Evolutionary conservation across 1,140 invertebrate species (phyloP).

Genomic region (Homarus americanus): DNA sequence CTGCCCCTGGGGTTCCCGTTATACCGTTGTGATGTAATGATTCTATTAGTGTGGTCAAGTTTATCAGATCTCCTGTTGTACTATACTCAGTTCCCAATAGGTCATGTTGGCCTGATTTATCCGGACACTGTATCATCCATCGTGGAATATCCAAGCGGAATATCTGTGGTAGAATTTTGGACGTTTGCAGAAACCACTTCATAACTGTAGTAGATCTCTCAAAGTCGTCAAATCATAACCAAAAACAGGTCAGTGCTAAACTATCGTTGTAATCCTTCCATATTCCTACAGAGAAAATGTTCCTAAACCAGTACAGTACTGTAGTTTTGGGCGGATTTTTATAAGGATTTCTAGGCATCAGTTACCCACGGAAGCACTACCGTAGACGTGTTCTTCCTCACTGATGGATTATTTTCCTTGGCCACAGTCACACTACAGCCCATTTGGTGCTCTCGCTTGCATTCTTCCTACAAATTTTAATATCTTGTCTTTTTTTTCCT

Average conservation of each 20-base stretch:
- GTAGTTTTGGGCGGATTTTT: conserved; percentile 36
- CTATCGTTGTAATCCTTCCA: conserved; percentile 4
- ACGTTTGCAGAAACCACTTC: background rate
- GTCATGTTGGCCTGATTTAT: conserved; percentile 1
- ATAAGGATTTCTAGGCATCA: conserved; percentile 42
- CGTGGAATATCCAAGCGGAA: background rate
- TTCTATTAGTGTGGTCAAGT: conserved; percentile 32
- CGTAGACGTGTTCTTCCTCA: background rate
- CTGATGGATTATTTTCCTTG: background rate
- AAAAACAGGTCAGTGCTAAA: conserved; percentile 4
- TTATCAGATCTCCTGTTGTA: conserved; percentile 36
- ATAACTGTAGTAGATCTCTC: background rate
- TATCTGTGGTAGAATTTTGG: background rate
- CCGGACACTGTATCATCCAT: conserved; percentile 19
- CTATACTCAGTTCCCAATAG: conserved; percentile 31
- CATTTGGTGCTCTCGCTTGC: background rate
- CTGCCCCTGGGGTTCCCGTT: conserved; percentile 21
- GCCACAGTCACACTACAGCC: background rate
- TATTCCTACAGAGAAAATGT: conserved; percentile 48
- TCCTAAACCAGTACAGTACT: no score
- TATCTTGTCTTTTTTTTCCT: no score
- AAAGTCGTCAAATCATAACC: background rate
- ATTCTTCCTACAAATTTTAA: background rate
- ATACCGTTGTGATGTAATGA: conserved; percentile 62
- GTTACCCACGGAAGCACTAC: background rate